phyloP scores from a whole-genome alignment of 2,888 invertebrate genomes.

The Ariolimax columbianus region DNA sequence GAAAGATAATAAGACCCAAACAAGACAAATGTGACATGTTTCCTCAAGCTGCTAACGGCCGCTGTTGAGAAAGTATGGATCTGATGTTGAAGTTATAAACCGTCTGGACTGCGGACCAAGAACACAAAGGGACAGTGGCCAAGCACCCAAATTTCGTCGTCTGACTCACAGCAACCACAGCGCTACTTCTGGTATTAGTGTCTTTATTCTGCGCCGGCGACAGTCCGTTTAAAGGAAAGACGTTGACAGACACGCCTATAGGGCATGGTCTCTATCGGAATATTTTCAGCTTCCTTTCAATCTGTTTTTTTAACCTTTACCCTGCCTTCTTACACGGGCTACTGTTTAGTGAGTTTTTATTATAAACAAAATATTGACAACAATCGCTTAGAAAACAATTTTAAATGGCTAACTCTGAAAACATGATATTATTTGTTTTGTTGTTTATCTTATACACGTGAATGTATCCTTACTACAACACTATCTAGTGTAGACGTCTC shows the following conservation, averaged over 20 bases:
- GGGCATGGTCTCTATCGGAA: neutral
- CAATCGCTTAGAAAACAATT: no score
- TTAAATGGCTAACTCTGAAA: no score
- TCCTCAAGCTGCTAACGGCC: neutral
- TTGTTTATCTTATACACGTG: no score
- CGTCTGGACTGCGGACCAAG: neutral
- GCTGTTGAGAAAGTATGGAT: no score
- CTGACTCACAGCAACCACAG: constrained; percentile 5
- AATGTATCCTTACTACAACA: no score
- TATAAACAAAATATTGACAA: no score
- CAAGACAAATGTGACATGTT: neutral
- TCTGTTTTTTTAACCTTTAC: neutral
- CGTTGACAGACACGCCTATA: neutral
- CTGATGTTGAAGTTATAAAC: neutral
- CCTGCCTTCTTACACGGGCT: neutral
- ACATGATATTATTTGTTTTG: no score
- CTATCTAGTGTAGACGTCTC: no score
- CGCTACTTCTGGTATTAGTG: neutral
- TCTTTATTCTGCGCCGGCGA: constrained; percentile 8
- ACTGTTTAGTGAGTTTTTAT: no score
- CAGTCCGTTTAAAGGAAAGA: constrained; percentile 16
- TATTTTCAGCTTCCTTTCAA: neutral
- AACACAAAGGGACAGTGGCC: constrained; percentile 9
- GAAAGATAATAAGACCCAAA: neutral
- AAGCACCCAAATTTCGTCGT: neutral